Conservation (phyloP, 2,113 vertebrate genomes). For the Esox niger region DNA sequence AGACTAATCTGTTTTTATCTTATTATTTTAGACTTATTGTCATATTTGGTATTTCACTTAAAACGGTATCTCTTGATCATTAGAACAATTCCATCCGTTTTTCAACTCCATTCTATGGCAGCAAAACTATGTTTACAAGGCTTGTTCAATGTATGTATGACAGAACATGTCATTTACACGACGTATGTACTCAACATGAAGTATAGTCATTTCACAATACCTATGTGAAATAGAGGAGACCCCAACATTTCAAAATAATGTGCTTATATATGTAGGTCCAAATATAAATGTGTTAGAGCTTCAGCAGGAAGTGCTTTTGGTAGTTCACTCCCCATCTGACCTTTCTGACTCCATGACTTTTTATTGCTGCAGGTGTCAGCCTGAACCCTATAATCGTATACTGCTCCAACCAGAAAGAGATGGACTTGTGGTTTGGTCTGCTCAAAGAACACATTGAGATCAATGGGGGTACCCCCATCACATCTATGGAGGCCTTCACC, state of each 20-base stretch:
- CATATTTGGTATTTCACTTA: no score
- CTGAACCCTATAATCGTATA: slow-evolving; percentile 87
- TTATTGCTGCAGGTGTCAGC: slow-evolving; percentile 77
- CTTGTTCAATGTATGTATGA: neutral
- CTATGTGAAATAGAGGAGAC: slow-evolving; percentile 5
- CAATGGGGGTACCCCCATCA: slow-evolving; percentile 66
- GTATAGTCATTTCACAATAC: neutral
- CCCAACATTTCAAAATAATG: slow-evolving; percentile 1
- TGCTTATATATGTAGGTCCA: neutral
- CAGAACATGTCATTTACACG: slow-evolving; percentile 1
- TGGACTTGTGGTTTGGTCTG: slow-evolving; percentile 86
- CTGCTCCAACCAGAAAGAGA: slow-evolving; percentile 81
- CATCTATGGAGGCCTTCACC: slow-evolving; percentile 50
- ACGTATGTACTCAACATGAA: neutral
- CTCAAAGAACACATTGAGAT: slow-evolving; percentile 87
- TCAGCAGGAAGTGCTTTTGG: slow-evolving; percentile 19
- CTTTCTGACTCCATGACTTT: slow-evolving; percentile 44
- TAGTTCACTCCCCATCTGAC: no score
- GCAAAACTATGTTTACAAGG: no score
- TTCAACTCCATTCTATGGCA: no score
- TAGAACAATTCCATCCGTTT: no score
- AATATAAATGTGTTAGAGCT: neutral
- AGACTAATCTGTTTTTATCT: no score
- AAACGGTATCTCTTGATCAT: no score
- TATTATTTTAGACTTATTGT: no score